phyloP scores from a whole-genome alignment of 35 echinoderm and acorn worm genomes.

The Diadema setosum region DNA sequence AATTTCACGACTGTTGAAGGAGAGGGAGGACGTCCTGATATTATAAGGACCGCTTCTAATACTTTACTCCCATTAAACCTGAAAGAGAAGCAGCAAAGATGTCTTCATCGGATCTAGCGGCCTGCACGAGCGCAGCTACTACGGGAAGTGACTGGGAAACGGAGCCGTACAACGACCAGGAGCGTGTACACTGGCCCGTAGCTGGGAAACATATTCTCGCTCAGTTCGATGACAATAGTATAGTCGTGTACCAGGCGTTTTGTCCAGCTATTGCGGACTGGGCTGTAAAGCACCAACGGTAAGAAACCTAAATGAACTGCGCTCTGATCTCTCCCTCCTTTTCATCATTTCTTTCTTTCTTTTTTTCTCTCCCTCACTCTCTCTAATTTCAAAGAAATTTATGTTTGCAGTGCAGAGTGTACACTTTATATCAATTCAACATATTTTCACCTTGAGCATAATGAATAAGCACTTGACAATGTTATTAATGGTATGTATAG shows the following conservation, averaged over 20 bases:
- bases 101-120: no score
- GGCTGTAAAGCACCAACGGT: slow-evolving; percentile 62
- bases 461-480: no score
- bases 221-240: slow-evolving; percentile 37
- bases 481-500: no score
- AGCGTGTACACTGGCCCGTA: slow-evolving; percentile 21
- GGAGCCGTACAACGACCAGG: slow-evolving; percentile 24
- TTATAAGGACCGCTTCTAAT: no score
- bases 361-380: neutral
- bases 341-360: neutral
- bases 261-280: slow-evolving; percentile 48
- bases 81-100: no score
- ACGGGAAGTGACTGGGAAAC: neutral
- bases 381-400: neutral
- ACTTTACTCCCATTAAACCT: no score
- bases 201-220: slow-evolving; percentile 60
- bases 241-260: slow-evolving; percentile 74
- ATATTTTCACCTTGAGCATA: neutral
- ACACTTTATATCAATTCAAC: neutral
- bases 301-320: neutral
- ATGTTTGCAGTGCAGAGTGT: neutral
- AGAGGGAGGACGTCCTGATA: no score
- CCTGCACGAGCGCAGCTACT: no score
- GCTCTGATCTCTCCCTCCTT: neutral
- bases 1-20: no score